phyloP scores from a whole-genome alignment of 2,113 vertebrate species.

The Phaethon lepturus region DNA sequence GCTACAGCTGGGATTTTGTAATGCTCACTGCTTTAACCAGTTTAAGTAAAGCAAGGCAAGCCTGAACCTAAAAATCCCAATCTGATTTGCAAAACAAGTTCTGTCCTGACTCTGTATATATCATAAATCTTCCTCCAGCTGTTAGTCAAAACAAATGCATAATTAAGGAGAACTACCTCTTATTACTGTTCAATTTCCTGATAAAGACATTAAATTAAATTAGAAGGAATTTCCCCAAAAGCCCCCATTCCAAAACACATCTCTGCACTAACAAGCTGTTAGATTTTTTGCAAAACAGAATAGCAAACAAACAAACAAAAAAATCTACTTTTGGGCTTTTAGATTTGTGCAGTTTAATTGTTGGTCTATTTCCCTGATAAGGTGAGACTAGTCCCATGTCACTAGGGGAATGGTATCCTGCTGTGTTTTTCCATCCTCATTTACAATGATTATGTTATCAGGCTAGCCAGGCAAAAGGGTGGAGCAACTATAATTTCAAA shows the following conservation, averaged over 20 bases:
- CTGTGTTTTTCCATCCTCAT: conserved; percentile 89
- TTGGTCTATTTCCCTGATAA: conserved; percentile 77
- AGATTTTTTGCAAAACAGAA: conserved; percentile 54
- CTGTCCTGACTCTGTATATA: conserved; percentile 18
- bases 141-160: conserved; percentile 66
- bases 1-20: conserved; percentile 13
- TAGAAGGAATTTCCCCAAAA: conserved; percentile 56
- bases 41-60: conserved; percentile 35
- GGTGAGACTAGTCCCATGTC: conserved; percentile 75
- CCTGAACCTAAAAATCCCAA: background rate
- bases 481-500: conserved; percentile 99
- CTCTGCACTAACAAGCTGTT: conserved; percentile 24
- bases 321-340: conserved; percentile 68
- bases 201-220: conserved; percentile 59
- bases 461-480: conserved; percentile 99
- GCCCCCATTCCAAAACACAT: background rate
- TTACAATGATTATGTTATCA: conserved; percentile 99
- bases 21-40: background rate
- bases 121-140: conserved; percentile 50
- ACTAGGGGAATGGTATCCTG: conserved; percentile 77
- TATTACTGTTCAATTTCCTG: conserved; percentile 51
- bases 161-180: conserved; percentile 62
- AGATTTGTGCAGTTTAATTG: conserved; percentile 79
- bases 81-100: conserved; percentile 56
- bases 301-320: conserved; percentile 45